phyloP scores from a whole-genome alignment of 2,888 invertebrate genomes.

The Empis stercorea region DNA sequence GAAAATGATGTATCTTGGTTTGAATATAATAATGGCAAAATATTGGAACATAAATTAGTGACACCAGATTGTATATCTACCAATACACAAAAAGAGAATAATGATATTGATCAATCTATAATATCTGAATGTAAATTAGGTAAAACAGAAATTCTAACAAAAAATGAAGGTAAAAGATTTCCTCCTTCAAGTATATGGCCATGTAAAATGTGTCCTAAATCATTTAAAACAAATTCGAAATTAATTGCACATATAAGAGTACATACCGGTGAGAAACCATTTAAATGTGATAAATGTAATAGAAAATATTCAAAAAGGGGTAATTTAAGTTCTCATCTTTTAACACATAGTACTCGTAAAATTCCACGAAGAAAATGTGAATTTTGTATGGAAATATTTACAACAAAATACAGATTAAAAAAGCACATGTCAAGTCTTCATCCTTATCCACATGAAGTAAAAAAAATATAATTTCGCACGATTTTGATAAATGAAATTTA shows the following conservation, averaged over 20 bases:
- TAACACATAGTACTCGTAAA: neutral
- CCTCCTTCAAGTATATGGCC: neutral
- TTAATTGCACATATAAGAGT: neutral
- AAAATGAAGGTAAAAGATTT: neutral
- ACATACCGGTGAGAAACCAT: neutral
- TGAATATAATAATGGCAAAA: neutral
- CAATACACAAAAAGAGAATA: neutral
- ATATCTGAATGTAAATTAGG: no score
- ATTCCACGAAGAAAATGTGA: no score
- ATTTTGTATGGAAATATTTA: no score
- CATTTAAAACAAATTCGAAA: neutral
- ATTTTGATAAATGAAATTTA: no score
- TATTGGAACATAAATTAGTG: neutral
- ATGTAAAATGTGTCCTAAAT: neutral
- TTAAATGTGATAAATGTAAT: neutral
- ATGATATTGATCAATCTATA: neutral
- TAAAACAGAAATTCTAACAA: no score
- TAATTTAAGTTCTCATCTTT: neutral
- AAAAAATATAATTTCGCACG: no score
- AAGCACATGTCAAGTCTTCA: no score
- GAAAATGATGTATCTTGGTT: neutral
- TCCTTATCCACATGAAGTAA: no score
- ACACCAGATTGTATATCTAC: no score
- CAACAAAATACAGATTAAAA: no score
- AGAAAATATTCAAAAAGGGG: neutral